These are phyloP conservation scores for Podargus strigoides DNA, from an alignment of 2,797 vertebrate genomes.

Conservation along the genomic window DNA sequence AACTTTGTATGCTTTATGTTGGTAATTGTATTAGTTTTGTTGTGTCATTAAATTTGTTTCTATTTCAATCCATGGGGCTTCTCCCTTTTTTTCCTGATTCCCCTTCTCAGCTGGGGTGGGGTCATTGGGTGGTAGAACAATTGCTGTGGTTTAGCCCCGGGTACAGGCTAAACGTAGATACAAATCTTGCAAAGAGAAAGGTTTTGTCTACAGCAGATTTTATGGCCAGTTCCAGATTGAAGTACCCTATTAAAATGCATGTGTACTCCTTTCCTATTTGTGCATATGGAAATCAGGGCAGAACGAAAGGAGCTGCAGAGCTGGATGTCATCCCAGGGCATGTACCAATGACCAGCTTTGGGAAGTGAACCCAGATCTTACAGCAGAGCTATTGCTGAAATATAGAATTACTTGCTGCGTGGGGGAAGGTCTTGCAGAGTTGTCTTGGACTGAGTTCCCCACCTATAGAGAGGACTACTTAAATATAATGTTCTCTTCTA, in stretches of 20 bases:
- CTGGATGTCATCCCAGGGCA: neutral
- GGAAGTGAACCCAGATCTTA: neutral
- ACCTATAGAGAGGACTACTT: neutral
- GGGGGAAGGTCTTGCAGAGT: neutral
- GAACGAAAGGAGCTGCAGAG: neutral
- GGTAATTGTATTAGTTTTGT: no score
- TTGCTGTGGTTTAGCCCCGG: no score
- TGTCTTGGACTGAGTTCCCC: neutral
- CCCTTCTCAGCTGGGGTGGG: no score
- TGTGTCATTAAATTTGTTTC: no score
- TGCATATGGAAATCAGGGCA: neutral
- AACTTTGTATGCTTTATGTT: no score
- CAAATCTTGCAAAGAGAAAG: neutral
- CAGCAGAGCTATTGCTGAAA: neutral
- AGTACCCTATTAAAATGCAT: neutral
- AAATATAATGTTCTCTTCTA: neutral
- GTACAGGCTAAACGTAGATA: no score
- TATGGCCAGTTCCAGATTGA: neutral
- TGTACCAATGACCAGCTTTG: neutral
- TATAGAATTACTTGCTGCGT: neutral
- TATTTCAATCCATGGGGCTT: no score
- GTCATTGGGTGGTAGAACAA: no score
- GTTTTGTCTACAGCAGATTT: neutral
- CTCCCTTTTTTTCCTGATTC: no score
- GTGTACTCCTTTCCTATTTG: neutral